phyloP scores from a whole-genome alignment of 2,797 vertebrate genomes.

The Rhynchotus rufescens region DNA sequence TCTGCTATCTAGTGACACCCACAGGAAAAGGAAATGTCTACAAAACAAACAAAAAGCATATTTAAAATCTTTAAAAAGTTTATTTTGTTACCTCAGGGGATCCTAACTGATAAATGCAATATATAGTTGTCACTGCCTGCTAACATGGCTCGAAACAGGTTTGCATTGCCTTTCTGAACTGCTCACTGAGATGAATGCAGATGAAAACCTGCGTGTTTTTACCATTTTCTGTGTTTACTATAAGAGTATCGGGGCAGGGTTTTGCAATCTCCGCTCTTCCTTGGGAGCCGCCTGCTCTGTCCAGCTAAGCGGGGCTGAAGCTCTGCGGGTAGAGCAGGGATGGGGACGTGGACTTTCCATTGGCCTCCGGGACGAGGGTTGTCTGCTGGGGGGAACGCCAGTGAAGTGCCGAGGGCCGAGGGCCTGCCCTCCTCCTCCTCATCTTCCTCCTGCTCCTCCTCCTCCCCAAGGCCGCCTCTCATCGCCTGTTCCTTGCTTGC shows the following conservation, averaged over 20 bases:
- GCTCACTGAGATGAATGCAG: neutral
- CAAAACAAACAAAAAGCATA: neutral
- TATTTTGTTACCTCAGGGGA: neutral
- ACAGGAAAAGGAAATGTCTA: neutral
- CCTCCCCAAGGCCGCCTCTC: neutral
- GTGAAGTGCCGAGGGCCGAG: neutral
- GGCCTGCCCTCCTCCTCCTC: neutral
- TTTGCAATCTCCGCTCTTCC: neutral
- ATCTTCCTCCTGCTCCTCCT: neutral
- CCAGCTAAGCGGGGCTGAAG: neutral
- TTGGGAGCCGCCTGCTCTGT: neutral
- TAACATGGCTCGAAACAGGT: neutral
- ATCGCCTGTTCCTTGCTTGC: fast-evolving
- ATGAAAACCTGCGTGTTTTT: neutral
- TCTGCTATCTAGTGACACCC: constrained; percentile 49
- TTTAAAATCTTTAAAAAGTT: neutral
- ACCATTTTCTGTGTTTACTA: neutral
- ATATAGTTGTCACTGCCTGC: fast-evolving
- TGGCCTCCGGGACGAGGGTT: neutral
- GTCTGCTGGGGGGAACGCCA: fast-evolving
- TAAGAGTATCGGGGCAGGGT: neutral
- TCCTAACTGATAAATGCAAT: neutral
- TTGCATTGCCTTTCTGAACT: neutral
- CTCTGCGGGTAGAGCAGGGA: neutral
- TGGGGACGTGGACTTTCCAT: neutral